phyloP scores from a whole-genome alignment of 2,797 vertebrate genomes.

The Cygnus olor region DNA sequence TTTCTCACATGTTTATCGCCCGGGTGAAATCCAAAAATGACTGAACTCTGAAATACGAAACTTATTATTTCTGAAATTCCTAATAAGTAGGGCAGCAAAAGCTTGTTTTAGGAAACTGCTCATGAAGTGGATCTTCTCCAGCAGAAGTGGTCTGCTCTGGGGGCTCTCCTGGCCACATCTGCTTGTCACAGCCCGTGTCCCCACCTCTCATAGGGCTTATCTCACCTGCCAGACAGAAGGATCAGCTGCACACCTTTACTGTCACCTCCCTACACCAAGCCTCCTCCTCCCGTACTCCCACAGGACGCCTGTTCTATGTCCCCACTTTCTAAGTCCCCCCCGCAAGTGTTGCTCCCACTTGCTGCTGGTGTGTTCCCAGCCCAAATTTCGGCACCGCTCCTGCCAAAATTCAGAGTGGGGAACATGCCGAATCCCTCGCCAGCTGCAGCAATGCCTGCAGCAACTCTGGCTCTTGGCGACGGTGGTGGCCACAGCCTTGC shows the following conservation, averaged over 20 bases:
- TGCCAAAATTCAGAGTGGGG: too few species aligned
- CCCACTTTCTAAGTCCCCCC: too few species aligned
- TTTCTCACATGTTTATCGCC: slow-evolving; percentile 11
- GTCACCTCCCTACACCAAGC: neutral
- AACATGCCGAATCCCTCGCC: neutral
- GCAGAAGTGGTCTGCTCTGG: neutral
- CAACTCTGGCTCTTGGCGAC: neutral
- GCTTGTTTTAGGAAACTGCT: neutral
- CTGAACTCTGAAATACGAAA: slow-evolving; percentile 44
- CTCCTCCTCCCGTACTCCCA: neutral
- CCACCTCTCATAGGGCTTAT: neutral
- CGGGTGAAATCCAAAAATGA: slow-evolving; percentile 33
- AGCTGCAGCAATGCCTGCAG: neutral
- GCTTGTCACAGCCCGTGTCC: neutral
- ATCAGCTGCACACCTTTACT: neutral
- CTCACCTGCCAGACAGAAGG: neutral
- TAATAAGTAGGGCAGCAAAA: neutral
- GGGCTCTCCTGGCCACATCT: neutral
- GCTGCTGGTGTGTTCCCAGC: neutral
- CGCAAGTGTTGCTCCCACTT: neutral
- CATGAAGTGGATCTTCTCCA: neutral
- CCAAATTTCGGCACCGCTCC: neutral
- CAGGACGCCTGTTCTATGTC: neutral
- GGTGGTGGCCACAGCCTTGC: neutral
- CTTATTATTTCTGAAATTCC: slow-evolving; percentile 33